A percentile compares a stretch with the other conserved stretches of the same genome.
These are phyloP conservation scores for Todus mexicanus DNA, from an alignment of 2,797 vertebrate species.

Conservation along the genomic window DNA sequence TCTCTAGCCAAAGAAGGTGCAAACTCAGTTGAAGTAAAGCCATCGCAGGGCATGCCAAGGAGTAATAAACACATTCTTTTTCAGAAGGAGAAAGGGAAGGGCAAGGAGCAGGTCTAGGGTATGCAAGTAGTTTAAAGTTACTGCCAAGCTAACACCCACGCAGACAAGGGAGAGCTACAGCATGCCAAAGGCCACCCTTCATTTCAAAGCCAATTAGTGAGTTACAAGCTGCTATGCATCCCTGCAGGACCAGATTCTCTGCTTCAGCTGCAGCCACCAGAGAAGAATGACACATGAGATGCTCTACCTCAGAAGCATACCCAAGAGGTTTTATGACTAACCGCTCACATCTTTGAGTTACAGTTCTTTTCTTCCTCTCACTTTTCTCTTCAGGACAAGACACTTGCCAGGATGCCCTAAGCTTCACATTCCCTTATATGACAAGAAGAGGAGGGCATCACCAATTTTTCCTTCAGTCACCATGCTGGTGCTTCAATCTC, in stretches of 20 bases:
- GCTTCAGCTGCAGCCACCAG: not conserved
- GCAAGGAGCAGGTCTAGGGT: not conserved
- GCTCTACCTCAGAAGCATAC: not conserved
- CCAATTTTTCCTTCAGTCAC: not conserved
- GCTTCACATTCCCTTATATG: not conserved
- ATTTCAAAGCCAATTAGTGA: not conserved
- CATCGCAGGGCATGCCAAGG: not conserved
- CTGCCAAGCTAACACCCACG: not conserved
- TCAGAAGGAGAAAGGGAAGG: conserved; percentile 30
- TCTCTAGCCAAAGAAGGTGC: not conserved
- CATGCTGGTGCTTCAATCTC: not conserved
- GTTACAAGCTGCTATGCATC: not conserved
- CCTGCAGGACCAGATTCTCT: not conserved
- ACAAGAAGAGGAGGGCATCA: not conserved
- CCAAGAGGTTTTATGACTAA: not conserved
- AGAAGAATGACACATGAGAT: not conserved
- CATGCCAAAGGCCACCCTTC: conserved; percentile 1
- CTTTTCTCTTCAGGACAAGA: not conserved
- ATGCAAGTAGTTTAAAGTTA: not conserved
- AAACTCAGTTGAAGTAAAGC: not conserved
- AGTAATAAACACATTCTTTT: conserved; percentile 7
- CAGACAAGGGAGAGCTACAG: not conserved
- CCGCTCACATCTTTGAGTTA: fast-evolving
- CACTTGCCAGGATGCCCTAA: not conserved
- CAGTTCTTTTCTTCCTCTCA: not conserved